phyloP scores from a whole-genome alignment of 2,113 vertebrate species.

The Tragelaphus buxtoni region DNA sequence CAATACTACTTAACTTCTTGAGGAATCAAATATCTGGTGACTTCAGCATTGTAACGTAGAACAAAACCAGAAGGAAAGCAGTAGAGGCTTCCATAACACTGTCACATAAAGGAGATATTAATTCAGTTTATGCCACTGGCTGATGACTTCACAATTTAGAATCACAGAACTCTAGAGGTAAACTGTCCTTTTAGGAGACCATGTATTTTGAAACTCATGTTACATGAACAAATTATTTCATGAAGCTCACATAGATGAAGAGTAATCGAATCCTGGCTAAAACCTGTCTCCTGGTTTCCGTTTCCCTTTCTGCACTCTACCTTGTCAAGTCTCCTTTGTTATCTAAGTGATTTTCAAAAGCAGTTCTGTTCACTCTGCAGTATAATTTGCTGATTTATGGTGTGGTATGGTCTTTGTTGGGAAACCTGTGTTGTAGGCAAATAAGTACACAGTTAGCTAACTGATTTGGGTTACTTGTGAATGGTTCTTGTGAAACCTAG shows the following conservation, averaged over 20 bases:
- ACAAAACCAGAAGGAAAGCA: neutral
- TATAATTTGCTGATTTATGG: neutral
- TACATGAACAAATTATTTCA: neutral
- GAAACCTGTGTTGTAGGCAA: neutral
- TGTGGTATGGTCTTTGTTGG: neutral
- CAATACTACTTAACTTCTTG: neutral
- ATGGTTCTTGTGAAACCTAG: neutral
- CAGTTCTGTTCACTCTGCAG: rapidly evolving
- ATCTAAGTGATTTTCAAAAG: neutral
- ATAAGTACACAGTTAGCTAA: neutral
- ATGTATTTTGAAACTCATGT: neutral
- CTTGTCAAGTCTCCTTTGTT: neutral
- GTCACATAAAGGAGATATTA: neutral
- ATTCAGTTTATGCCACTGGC: neutral
- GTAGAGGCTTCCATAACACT: neutral
- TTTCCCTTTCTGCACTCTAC: neutral
- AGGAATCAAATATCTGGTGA: neutral
- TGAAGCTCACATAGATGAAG: neutral
- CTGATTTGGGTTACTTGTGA: neutral
- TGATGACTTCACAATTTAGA: neutral
- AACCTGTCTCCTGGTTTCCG: neutral
- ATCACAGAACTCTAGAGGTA: neutral
- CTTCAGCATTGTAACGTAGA: neutral
- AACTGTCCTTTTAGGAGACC: neutral
- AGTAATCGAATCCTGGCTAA: neutral